Evolutionary conservation across 2,888 invertebrate species (phyloP).

Genomic region (Diachrysia chrysitis): DNA sequence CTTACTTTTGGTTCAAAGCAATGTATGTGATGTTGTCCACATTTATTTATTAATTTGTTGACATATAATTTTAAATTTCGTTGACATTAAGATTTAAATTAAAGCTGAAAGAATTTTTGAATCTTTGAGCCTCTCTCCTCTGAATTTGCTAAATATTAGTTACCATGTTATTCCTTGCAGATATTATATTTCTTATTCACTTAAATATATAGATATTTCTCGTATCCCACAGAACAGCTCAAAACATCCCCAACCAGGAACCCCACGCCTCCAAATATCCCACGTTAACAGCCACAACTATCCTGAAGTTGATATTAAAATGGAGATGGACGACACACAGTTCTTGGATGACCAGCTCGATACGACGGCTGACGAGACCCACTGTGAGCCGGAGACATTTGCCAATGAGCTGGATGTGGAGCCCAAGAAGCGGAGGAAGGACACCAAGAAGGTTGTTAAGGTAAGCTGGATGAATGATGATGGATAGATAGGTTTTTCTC

Average conservation of each 20-base stretch:
- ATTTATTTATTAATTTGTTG: no score
- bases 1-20: no score
- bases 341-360: not conserved
- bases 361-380: conserved; percentile 61
- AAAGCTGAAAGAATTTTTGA: no score
- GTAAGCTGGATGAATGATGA: conserved; percentile 10
- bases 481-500: no score
- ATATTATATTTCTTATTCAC: no score
- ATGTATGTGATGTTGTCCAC: no score
- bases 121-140: no score
- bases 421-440: conserved; percentile 22
- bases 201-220: no score
- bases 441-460: conserved; percentile 34
- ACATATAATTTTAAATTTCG: no score
- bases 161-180: no score
- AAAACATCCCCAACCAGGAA: not conserved
- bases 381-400: conserved; percentile 75
- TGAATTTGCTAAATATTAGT: no score
- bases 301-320: not conserved
- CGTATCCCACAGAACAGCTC: conserved; percentile 37
- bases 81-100: no score
- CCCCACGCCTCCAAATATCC: conserved; percentile 15
- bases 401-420: conserved; percentile 65
- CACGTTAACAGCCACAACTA: not conserved
- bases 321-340: conserved; percentile 37